phyloP scores from a whole-genome alignment of 2,888 invertebrate genomes.

The Tridacna gigas region DNA sequence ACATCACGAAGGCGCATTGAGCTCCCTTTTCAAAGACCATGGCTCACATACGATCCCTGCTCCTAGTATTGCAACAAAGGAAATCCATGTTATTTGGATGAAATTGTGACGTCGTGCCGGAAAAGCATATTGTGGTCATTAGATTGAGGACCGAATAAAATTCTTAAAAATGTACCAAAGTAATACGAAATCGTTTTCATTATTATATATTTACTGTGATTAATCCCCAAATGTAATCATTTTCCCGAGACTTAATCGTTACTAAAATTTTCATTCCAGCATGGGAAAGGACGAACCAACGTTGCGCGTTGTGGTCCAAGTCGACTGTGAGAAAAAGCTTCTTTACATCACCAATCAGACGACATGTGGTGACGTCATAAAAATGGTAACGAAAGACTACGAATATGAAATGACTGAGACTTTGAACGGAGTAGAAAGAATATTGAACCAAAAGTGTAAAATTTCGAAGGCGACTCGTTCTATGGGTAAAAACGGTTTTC shows the following conservation, averaged over 20 bases:
- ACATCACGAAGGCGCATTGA: too few relatives aligned
- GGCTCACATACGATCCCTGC: too few relatives aligned
- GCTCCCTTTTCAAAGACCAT: too few relatives aligned
- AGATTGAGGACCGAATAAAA: too few relatives aligned
- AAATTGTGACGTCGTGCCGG: too few relatives aligned
- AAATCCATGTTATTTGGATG: too few relatives aligned
- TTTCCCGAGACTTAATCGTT: neutral
- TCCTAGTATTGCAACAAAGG: too few relatives aligned
- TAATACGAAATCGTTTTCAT: too few relatives aligned
- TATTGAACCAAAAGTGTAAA: neutral
- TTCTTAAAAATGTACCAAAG: too few relatives aligned
- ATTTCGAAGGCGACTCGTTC: neutral
- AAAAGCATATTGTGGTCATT: too few relatives aligned
- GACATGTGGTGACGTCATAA: slow-evolving; percentile 1
- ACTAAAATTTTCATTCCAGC: neutral
- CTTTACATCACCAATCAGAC: neutral
- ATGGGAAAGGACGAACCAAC: neutral
- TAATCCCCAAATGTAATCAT: neutral
- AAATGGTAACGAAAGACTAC: neutral
- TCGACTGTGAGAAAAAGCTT: neutral
- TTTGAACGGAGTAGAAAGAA: neutral
- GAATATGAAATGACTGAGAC: neutral
- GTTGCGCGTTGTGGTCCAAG: neutral
- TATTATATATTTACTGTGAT: neutral
- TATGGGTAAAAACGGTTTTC: neutral